A percentile compares a stretch with the other conserved stretches of the same genome.
These are phyloP conservation scores for Corythoichthys intestinalis DNA, from an alignment of 2,113 vertebrate genomes.

Conservation along the genomic window DNA sequence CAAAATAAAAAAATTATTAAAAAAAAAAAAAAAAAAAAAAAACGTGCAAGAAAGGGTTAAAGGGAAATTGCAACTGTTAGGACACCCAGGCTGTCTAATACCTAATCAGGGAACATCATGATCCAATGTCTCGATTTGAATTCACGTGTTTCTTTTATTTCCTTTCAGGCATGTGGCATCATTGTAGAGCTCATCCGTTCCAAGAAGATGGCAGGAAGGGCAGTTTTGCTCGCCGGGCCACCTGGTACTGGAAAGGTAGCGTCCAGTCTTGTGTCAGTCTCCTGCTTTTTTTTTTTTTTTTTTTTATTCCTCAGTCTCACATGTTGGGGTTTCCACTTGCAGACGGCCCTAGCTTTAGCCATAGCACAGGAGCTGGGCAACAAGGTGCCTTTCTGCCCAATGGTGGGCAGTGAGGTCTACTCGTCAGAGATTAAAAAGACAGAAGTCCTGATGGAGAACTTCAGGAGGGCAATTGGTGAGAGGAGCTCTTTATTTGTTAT, in stretches of 20 bases:
- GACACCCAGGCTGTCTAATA: background rate
- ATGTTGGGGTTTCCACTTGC: background rate
- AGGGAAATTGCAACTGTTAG: no score
- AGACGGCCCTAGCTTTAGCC: constrained; percentile 94
- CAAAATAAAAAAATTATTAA: background rate
- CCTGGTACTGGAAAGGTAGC: constrained; percentile 97
- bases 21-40: no score
- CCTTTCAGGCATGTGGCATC: constrained; percentile 87
- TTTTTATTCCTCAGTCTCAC: background rate
- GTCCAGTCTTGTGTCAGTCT: background rate
- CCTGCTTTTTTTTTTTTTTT: background rate
- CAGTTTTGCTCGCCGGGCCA: constrained; percentile 90
- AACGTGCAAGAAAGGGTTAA: no score
- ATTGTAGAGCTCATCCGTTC: constrained; percentile 95
- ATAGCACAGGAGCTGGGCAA: constrained; percentile 96
- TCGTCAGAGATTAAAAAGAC: constrained; percentile 98
- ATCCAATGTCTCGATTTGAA: no score
- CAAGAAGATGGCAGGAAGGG: constrained; percentile 98
- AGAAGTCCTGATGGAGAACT: constrained; percentile 98
- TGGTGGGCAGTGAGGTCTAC: constrained; percentile 98
- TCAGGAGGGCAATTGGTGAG: constrained; percentile 95
- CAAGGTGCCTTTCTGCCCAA: constrained; percentile 97
- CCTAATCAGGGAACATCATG: background rate
- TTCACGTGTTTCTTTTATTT: constrained; percentile 6
- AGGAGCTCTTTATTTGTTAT: background rate